These are phyloP conservation scores for Lordiphosa andalusiaca DNA, from an alignment of 2,888 invertebrate genomes.

Conservation along the genomic window DNA sequence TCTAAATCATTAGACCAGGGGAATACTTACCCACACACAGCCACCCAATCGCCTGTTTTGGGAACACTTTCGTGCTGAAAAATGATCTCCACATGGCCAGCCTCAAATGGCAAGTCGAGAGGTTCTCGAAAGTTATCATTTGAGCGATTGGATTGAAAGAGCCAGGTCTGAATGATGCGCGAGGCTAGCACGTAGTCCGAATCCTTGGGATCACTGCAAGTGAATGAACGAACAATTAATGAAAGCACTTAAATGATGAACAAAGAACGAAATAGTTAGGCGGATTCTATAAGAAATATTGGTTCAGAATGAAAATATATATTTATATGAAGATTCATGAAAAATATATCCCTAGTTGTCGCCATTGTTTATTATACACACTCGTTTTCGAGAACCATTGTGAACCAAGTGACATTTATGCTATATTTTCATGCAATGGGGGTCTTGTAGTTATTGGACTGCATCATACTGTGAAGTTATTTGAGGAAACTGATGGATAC, in stretches of 20 bases:
- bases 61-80: slow-evolving; percentile 79
- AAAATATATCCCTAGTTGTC: too few species aligned
- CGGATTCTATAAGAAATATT: too few species aligned
- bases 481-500: too few species aligned
- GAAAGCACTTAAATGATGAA: not conserved
- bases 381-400: too few species aligned
- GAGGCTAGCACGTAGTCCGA: slow-evolving; percentile 80
- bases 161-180: slow-evolving; percentile 80
- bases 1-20: not conserved
- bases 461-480: too few species aligned
- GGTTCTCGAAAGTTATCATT: slow-evolving; percentile 79
- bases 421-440: too few species aligned
- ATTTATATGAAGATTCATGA: too few species aligned
- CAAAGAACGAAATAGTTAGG: not conserved
- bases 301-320: too few species aligned
- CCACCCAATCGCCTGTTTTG: slow-evolving; percentile 78
- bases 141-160: slow-evolving; percentile 79
- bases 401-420: too few species aligned
- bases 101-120: slow-evolving; percentile 78
- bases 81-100: slow-evolving; percentile 80
- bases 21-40: slow-evolving; percentile 78
- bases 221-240: too few species aligned
- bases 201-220: slow-evolving; percentile 74
- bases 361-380: too few species aligned
- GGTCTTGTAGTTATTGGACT: too few species aligned